Evolutionary conservation across 1,140 invertebrate species (phyloP).

Genomic region (Riptortus pedestris): DNA sequence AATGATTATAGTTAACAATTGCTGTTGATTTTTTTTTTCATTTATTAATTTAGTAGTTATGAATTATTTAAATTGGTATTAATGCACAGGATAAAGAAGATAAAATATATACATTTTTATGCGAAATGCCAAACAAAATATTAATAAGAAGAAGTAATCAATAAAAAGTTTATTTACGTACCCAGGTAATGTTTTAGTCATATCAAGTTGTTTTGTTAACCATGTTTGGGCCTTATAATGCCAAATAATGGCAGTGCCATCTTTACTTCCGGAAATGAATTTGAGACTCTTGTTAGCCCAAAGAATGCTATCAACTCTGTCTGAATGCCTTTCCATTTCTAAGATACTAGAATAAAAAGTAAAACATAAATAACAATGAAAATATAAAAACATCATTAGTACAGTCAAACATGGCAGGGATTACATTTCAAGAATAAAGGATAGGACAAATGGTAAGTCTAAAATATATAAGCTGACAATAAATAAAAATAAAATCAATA

Average conservation of each 20-base stretch:
- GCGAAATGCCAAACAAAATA: too few relatives aligned
- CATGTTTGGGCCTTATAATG: slow-evolving; percentile 80
- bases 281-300: slow-evolving; percentile 77
- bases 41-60: too few relatives aligned
- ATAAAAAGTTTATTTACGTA: too few relatives aligned
- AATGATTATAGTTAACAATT: too few relatives aligned
- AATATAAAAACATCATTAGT: not conserved
- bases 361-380: not conserved
- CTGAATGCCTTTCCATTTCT: slow-evolving; percentile 80
- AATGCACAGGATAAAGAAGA: too few relatives aligned
- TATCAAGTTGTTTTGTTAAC: slow-evolving; percentile 64
- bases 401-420: too few relatives aligned
- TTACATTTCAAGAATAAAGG: not conserved
- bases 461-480: too few relatives aligned
- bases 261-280: slow-evolving; percentile 93
- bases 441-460: too few relatives aligned
- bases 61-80: too few relatives aligned
- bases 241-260: slow-evolving; percentile 93
- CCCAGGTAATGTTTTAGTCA: slow-evolving; percentile 57
- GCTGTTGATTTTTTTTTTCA: too few relatives aligned
- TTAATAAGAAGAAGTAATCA: too few relatives aligned
- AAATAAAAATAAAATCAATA: not conserved
- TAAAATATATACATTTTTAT: too few relatives aligned
- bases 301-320: slow-evolving; percentile 91
- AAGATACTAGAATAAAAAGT: slow-evolving; percentile 43